Evolutionary conservation across 2,113 vertebrate species (phyloP), one percentile per base, ranked within the genome.

Genomic region (Pedionomus torquatus): DNA sequence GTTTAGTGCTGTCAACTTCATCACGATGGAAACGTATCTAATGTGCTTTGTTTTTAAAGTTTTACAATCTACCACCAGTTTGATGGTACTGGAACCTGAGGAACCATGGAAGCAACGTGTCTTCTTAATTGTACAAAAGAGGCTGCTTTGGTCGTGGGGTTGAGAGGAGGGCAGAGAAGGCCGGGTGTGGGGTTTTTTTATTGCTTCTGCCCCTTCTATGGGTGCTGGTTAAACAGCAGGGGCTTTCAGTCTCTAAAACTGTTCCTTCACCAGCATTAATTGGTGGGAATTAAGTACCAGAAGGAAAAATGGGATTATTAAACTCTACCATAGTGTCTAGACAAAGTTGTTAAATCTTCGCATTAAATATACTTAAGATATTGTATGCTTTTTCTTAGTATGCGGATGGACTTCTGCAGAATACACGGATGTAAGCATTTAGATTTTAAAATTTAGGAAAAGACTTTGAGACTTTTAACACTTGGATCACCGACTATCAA

Each of bases 351-450:
- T 7, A 23, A 77, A 37, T 19, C 6, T 60, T 76, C 5, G 1
- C 41, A 2, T 37, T 72, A 49, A 83, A 79, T 52, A 16, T 52
- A 28, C 23, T 28, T n/a, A 5, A 26, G 13, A 11, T 63, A 28
- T 1, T 61, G 14, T 37, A 3, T 44, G 0, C 9, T 8, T 63
- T 71, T 80, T 41, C 7, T 60, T 76, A 18, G 10, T 9, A 3
- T 25, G 9, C 1, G 0, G n/a, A 7, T 17, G 46, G 63, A 10
- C 8, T 51, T 63, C 37, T 65, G 44, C 35, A 65, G 55, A 63
- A 41, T 44, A 30, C 1, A 0, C 2, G 2, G 17, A 4, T 12
- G 6, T 18, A 43, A 39, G 24, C 70, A 43, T 35, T 48, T 4
- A 28, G 41, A 15, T 20, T 79, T 83, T 61, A 44, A 66, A 31